phyloP scores from a whole-genome alignment of 2,888 invertebrate genomes.

The Lasioglossum morio region DNA sequence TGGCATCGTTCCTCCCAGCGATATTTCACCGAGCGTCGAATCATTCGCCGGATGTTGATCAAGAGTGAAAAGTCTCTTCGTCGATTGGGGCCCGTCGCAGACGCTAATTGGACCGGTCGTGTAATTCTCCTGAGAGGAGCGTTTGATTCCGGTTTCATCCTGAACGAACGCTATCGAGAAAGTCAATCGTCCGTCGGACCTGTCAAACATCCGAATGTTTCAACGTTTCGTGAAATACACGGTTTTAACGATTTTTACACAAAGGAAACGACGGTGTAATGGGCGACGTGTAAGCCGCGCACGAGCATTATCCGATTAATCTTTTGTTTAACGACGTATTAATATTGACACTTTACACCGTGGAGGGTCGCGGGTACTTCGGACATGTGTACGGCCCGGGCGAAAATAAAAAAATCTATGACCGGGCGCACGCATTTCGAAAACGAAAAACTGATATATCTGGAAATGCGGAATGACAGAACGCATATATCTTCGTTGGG shows the following conservation, averaged over 20 bases:
- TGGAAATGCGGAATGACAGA: conserved; percentile 71
- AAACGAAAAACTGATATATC: conserved; percentile 72
- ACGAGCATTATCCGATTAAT: conserved; percentile 33
- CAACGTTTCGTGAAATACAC: background rate
- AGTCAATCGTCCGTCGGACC: background rate
- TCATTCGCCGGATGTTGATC: conserved; percentile 11
- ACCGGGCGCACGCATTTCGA: conserved; percentile 64
- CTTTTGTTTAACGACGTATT: conserved; percentile 34
- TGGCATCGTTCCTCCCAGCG: conserved; percentile 23
- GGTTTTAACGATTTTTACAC: background rate
- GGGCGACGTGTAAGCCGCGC: background rate
- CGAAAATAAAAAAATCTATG: conserved; percentile 30
- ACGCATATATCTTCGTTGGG: conserved; percentile 71
- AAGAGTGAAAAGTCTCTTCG: conserved; percentile 12
- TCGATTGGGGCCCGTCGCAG: background rate
- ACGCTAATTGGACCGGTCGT: conserved; percentile 1
- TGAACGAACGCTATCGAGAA: background rate
- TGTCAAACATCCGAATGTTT: background rate
- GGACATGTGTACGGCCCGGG: conserved; percentile 36
- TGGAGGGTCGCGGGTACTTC: conserved; percentile 23
- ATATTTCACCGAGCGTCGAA: conserved; percentile 16
- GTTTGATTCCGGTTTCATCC: background rate
- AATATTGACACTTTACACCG: conserved; percentile 35
- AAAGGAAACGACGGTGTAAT: background rate
- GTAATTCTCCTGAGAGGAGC: background rate